Evolutionary conservation across 2,113 vertebrate genomes (phyloP).

Genomic region (Pseudopodoces humilis): DNA sequence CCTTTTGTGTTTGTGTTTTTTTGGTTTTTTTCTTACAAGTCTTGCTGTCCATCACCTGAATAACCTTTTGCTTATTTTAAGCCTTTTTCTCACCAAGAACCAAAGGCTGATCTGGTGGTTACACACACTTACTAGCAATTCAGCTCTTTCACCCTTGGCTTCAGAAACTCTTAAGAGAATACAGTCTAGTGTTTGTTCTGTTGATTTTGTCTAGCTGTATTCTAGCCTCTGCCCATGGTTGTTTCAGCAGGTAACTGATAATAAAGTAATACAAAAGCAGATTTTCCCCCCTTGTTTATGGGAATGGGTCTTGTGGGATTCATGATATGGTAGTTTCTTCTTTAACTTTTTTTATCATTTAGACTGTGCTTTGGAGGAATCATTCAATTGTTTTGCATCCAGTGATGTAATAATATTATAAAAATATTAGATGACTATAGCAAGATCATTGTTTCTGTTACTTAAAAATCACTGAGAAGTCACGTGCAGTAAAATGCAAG

Average conservation of each 20-base stretch:
- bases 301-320: neutral
- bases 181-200: neutral
- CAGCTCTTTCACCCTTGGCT: neutral
- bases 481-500: neutral
- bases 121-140: neutral
- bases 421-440: neutral
- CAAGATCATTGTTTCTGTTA: neutral
- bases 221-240: neutral
- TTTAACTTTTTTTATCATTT: neutral
- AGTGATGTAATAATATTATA: neutral
- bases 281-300: neutral
- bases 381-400: neutral
- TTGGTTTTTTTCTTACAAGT: neutral
- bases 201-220: neutral
- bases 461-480: neutral
- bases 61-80: neutral
- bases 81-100: neutral
- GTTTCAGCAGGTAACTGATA: neutral
- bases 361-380: neutral
- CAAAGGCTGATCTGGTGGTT: neutral
- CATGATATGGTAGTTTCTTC: neutral
- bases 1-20: neutral
- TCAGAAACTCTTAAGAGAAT: neutral
- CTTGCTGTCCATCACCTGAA: neutral
- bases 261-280: neutral